Evolutionary conservation across 2,888 invertebrate species (phyloP).

Genomic region (Yponomeuta evonymella): DNA sequence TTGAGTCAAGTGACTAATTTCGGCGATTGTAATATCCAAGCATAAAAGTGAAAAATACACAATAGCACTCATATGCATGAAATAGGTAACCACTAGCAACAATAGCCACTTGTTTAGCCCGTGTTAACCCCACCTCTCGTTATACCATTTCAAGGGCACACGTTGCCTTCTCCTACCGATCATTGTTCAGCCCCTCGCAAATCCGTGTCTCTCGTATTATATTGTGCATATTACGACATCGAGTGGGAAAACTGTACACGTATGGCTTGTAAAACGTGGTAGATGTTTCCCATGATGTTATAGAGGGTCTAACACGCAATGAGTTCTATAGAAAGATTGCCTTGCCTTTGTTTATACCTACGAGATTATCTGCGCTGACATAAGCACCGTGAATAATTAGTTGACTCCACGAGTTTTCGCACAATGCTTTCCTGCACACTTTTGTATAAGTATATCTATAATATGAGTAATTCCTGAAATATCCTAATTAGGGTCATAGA

Average conservation of each 20-base stretch:
- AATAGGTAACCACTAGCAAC: background rate
- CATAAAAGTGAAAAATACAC: background rate
- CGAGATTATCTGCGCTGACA: background rate
- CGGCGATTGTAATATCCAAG: background rate
- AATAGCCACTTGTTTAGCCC: background rate
- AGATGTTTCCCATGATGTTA: conserved; percentile 26
- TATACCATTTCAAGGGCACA: conserved; percentile 11
- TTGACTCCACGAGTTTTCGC: too few species aligned
- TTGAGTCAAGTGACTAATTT: too few species aligned
- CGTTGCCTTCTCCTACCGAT: background rate
- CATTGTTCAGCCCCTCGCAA: background rate
- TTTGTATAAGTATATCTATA: too few species aligned
- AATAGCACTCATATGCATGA: background rate
- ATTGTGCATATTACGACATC: conserved; percentile 13
- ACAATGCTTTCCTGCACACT: too few species aligned
- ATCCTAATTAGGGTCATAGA: too few species aligned
- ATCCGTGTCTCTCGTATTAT: conserved; percentile 6
- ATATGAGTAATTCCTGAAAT: too few species aligned
- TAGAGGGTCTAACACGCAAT: conserved; percentile 22
- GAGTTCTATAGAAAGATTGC: background rate
- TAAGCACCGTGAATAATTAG: background rate
- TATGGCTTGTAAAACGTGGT: conserved; percentile 26
- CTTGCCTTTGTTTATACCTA: background rate
- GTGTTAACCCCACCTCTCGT: background rate
- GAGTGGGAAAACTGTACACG: conserved; percentile 22